Base-by-base conservation (phyloP, 37 sponge, comb jelly and placozoan genomes). In the Lycopodina hypogea region DNA sequence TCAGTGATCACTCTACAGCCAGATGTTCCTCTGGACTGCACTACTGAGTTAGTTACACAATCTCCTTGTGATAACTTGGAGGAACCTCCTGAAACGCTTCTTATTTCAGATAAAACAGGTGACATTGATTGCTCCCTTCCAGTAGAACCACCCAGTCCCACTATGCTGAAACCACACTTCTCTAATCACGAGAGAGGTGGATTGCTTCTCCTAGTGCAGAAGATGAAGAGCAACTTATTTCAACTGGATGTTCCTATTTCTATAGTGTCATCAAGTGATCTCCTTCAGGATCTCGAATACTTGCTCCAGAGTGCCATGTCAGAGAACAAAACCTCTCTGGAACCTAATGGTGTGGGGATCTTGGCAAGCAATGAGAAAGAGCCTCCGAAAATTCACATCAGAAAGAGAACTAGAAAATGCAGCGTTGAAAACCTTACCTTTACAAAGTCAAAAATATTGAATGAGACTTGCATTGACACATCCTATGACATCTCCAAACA, bases 171-270 rank as follows among this genome's bases (percentile, higher is more conserved):
- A 40, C 85, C 78, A 68, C 53, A 71, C 35, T 26, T 85, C 52
- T 70, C 73, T 23, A 30, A 8, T 19, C 37, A 33, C 12, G 79
- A 78, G 56, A 72, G 34, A 24, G 79, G 71, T 19, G 86, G 86
- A 2, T 67, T 85, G 0, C 42, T 72, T 22, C 29, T 30, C 1
- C 56, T 85, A 41, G 56, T 85, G 30, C 71, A 73, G 1, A 63
- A 64, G 35, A 85, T 85, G 74, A 51, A 72, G 50, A 51, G 64
- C 0, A 42, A 64, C 23, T 62, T 78, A 37, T 85, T 85, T 32
- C 7, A n/a, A 6, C 19, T 4, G 14, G 86, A 85, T 50, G 36
- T 66, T 53, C 86, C 86, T 4, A 39, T 32, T 37, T 66, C 65
- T 53, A 30, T 79, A 0, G n/a, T 32, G 29, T 0, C 23, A 37